These are phyloP conservation scores for Melanotaenia boesemani DNA, from an alignment of 2,797 vertebrate genomes.

Conservation along the genomic window DNA sequence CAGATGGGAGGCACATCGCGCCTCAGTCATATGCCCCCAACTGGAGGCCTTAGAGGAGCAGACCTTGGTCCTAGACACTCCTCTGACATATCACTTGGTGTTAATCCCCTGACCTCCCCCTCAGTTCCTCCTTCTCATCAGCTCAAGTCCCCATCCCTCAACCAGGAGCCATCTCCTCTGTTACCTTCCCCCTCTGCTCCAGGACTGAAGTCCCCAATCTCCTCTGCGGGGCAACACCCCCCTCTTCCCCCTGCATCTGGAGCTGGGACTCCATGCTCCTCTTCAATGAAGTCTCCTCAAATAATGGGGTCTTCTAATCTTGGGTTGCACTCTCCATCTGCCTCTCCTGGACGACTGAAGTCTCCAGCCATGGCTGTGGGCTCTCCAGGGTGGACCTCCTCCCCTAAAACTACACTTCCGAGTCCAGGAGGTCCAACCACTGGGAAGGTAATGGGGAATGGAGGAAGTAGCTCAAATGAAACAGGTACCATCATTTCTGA, in stretches of 20 bases:
- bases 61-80: conserved; percentile 86
- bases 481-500: conserved; percentile 82
- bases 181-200: conserved; percentile 91
- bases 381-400: conserved; percentile 92
- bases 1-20: conserved; percentile 86
- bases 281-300: conserved; percentile 91
- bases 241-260: conserved; percentile 77
- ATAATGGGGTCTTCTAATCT: conserved; percentile 90
- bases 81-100: conserved; percentile 90
- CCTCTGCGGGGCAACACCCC: conserved; percentile 80
- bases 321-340: conserved; percentile 90
- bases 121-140: conserved; percentile 87
- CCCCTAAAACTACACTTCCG: conserved; percentile 90
- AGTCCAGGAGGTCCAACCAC: conserved; percentile 89
- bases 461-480: conserved; percentile 84
- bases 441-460: conserved; percentile 80
- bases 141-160: conserved; percentile 93
- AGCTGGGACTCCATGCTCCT: conserved; percentile 82
- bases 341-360: conserved; percentile 91
- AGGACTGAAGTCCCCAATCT: conserved; percentile 93
- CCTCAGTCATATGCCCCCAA: conserved; percentile 93
- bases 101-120: conserved; percentile 91
- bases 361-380: conserved; percentile 91
- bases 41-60: conserved; percentile 82
- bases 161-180: conserved; percentile 91